Evolutionary conservation across 2,797 vertebrate species (phyloP).

Genomic region (Poliocrania exsul): DNA sequence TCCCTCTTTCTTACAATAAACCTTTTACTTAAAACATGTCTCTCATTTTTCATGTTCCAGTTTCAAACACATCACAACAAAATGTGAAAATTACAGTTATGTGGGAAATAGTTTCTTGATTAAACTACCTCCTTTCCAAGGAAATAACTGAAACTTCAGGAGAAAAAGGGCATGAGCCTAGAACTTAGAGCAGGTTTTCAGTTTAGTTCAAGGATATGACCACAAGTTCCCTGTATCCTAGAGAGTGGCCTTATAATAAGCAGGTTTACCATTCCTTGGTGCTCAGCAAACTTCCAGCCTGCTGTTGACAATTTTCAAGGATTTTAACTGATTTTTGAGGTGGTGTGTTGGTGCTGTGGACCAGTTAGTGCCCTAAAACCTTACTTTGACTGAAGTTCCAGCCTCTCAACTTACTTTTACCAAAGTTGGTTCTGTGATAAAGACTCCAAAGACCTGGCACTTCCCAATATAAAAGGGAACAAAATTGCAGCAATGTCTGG

Average conservation of each 20-base stretch:
- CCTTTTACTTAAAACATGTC: neutral
- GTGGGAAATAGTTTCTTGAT: neutral
- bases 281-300: neutral
- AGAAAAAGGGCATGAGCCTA: neutral
- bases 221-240: neutral
- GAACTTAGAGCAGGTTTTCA: neutral
- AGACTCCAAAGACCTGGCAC: neutral
- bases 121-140: neutral
- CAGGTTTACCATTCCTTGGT: neutral
- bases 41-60: neutral
- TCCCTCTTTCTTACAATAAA: neutral
- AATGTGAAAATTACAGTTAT: neutral
- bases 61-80: neutral
- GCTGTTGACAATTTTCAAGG: neutral
- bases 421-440: neutral
- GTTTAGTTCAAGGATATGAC: neutral
- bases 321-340: neutral
- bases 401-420: neutral
- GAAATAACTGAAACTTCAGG: neutral
- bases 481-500: neutral
- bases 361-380: neutral
- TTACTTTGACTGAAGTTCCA: neutral
- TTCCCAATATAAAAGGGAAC: neutral
- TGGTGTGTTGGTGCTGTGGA: neutral
- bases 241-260: neutral